Evolutionary conservation across 2,888 invertebrate genomes (phyloP).

Genomic region (Athetis lepigone): DNA sequence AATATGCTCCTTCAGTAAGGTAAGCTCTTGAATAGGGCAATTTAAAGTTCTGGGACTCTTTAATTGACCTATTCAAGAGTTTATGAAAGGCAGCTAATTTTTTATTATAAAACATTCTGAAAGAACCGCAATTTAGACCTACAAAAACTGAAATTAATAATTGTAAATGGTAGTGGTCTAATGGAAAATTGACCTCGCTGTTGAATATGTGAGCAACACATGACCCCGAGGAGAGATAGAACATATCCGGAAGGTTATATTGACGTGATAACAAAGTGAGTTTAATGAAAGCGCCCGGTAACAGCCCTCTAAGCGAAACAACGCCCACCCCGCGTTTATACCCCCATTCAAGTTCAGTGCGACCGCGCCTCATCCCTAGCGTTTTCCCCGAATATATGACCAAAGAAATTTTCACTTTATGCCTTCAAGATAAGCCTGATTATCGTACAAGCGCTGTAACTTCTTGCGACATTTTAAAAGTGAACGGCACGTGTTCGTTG

Average conservation of each 20-base stretch:
- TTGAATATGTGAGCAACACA: conserved; percentile 41
- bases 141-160: conserved; percentile 6
- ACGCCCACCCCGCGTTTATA: conserved; percentile 80
- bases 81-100: not conserved
- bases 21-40: conserved; percentile 8
- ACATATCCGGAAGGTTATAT: conserved; percentile 49
- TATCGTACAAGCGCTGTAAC: conserved; percentile 55
- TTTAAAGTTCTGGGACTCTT: conserved; percentile 2
- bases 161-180: conserved; percentile 5
- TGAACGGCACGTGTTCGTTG: conserved; percentile 71
- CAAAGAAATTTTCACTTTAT: conserved; percentile 68
- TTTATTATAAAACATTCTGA: not conserved
- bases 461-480: conserved; percentile 71
- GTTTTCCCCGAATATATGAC: conserved; percentile 65
- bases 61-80: no score
- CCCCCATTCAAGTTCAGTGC: conserved; percentile 78
- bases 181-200: conserved; percentile 41
- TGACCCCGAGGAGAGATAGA: conserved; percentile 56
- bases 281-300: conserved; percentile 81
- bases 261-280: conserved; percentile 73
- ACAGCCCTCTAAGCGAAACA: conserved; percentile 77
- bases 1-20: not conserved
- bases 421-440: conserved; percentile 60
- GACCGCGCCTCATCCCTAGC: conserved; percentile 83
- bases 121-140: conserved; percentile 19